Evolutionary conservation across 2,113 vertebrate species (phyloP).

Genomic region (Felis chaus): DNA sequence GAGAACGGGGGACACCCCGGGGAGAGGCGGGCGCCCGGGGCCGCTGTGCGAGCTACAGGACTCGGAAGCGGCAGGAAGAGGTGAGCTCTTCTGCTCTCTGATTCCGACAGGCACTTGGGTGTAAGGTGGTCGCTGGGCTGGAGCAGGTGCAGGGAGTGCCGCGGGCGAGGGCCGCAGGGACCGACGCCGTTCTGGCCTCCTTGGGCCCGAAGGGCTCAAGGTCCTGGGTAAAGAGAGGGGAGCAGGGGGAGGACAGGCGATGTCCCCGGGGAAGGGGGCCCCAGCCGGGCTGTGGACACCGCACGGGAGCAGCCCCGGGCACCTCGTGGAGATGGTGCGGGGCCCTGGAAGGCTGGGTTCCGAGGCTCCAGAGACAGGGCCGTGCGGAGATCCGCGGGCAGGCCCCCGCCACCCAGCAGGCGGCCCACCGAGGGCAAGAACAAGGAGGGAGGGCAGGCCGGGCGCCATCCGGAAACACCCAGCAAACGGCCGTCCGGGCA

Average conservation of each 20-base stretch:
- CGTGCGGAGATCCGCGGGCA: too few relatives aligned
- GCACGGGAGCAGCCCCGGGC: not conserved
- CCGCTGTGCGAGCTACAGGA: not conserved
- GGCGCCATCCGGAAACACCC: not conserved
- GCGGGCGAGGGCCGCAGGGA: not conserved
- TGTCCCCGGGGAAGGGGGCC: not conserved
- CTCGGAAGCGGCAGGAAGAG: not conserved
- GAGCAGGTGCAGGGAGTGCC: not conserved
- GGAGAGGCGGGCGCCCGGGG: not conserved
- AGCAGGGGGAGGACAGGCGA: not conserved
- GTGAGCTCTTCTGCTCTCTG: not conserved
- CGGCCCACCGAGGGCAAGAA: not conserved
- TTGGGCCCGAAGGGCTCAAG: too few relatives aligned
- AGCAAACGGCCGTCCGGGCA: not conserved
- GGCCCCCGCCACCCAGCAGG: not conserved
- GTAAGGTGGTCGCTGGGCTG: not conserved
- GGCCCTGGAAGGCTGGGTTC: not conserved
- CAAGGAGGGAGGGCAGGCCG: not conserved
- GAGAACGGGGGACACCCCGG: too few relatives aligned
- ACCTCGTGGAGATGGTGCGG: not conserved
- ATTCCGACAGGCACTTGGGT: accelerated
- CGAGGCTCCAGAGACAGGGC: not conserved
- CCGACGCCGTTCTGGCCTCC: too few relatives aligned
- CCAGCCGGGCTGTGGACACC: not conserved
- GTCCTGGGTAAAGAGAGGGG: not conserved